Base-by-base conservation (phyloP, 2,113 vertebrate genomes). In the Coregonus clupeaformis region DNA sequence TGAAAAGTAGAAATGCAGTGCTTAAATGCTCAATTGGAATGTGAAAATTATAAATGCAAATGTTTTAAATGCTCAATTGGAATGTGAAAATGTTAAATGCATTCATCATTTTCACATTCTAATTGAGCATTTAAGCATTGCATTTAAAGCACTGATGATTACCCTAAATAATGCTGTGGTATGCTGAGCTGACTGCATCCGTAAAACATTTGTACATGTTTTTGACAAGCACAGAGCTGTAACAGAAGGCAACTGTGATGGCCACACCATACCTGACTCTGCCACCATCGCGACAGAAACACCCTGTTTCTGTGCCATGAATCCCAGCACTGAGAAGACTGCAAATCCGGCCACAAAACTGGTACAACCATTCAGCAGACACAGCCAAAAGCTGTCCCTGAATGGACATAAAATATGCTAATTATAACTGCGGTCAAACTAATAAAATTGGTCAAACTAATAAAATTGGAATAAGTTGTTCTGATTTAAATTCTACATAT, bases 321-420 rank as follows among this genome's bases (percentile, higher is more conserved):
- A 94, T 18, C 93, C 93, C 64, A 94, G 80, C 68, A 94, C 89
- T 0, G 93, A 93, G 85, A 94, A 93, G 30, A 94, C 92, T 0
- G 91, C 92, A 75, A 94, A 93, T 0, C 93, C 93, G 68, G 91
- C 93, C 0, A 92, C 87, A 0, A 94, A 1, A 36, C 93, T 94
- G 72, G 92, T 94, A 1, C 65, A 63, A 59, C 92, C 88, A 85
- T 94, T 94, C 36, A 94, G 83, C 63, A 91, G 77, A 73, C 91
- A 92, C 81, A 94, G 80, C 81, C 84, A 90, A 16, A 93, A 73
- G 57, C 89, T 86, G 74, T 93, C 92, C 65, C 92, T 94, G 77
- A 36, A 36, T 36, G 36, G 36, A 36, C 36, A 36, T 36, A 9
- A 36, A 36, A 36, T 36, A 36, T 36, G 36, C 36, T 36, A 36